A percentile compares a stretch with the other conserved stretches of the same genome.
Conservation (phyloP, 2,888 invertebrate genomes). For the Notodonta dromedarius region DNA sequence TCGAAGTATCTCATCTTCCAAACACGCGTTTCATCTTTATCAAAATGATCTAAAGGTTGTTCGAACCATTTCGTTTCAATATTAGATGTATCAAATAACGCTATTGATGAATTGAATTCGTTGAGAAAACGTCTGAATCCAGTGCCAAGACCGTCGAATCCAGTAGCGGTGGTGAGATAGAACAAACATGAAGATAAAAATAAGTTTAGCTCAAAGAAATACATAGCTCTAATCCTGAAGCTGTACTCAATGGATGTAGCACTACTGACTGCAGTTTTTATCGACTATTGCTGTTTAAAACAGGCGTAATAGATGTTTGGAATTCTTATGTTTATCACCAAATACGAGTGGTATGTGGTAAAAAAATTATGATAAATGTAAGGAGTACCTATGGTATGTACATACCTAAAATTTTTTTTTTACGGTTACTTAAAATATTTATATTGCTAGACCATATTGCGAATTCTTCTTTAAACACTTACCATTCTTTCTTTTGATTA, state of each 20-base stretch:
- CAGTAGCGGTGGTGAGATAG: constrained; percentile 38
- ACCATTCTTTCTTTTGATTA: no score
- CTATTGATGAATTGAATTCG: constrained; percentile 41
- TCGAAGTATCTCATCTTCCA: constrained; percentile 74
- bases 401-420: no score
- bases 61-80: constrained; percentile 56
- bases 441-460: not conserved
- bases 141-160: constrained; percentile 46
- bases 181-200: constrained; percentile 34
- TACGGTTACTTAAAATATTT: no score
- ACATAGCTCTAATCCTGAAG: constrained; percentile 23
- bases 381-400: not conserved
- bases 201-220: constrained; percentile 30
- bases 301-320: constrained; percentile 18
- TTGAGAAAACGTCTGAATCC: constrained; percentile 52
- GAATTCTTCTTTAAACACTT: no score
- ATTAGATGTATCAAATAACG: constrained; percentile 31
- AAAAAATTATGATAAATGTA: not conserved
- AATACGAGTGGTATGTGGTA: constrained; percentile 24
- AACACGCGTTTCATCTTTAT: constrained; percentile 50
- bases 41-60: constrained; percentile 70
- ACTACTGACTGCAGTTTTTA: not conserved
- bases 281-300: constrained; percentile 20
- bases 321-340: constrained; percentile 8
- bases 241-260: not conserved